Base-by-base conservation (phyloP, 1,140 invertebrate genomes). In the Drosophila biarmipes region DNA sequence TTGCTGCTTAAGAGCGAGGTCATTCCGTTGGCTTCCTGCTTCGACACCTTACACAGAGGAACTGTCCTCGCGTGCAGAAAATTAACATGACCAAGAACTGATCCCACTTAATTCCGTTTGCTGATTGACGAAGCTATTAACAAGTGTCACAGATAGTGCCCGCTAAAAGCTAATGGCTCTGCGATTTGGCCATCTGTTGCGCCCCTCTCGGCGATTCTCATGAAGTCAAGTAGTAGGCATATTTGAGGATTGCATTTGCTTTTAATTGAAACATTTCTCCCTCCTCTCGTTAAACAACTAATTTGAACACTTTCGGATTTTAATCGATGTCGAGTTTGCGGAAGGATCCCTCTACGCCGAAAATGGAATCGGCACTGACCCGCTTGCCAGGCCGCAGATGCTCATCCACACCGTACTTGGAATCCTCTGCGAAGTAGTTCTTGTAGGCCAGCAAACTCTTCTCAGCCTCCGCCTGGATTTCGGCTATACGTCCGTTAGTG, bases 301-400 rank as follows among this genome's bases (percentile, higher is more conserved):
- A 48, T 59, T 69, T 46, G 34, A 54, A 56, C 40, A 51, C 21
- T 21, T 37, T 53, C 37, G 21, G 35, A 34, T n/a, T 38, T 56
- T 85, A 91, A 66, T 91, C 91, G 49, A 91, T 78, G 57, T 81
- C 78, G 42, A 91, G 62, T 46, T 92, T 90, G 40, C 94, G 92
- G 81, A 95, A 95, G 29, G 94, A 94, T 4, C 94, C 94, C 57
- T 94, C 93, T 14, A 94, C 84, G 10, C 94, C 94, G 66, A 94
- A 95, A 29, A 94, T 78, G 6, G 92, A 92, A 40, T 93, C 91
- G 4, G 92, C 71, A 35, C 91, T 93, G 45, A 93, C 92, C 2
- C 93, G 66, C 42, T 90, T 89, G 8, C 90, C 93, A 8, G 92
- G 93, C 3, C 94, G 86, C 57, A 93, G 93, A 6, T 91, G 92